Evolutionary conservation across 2,888 invertebrate genomes (phyloP).

Genomic region (Girardia tigrina): DNA sequence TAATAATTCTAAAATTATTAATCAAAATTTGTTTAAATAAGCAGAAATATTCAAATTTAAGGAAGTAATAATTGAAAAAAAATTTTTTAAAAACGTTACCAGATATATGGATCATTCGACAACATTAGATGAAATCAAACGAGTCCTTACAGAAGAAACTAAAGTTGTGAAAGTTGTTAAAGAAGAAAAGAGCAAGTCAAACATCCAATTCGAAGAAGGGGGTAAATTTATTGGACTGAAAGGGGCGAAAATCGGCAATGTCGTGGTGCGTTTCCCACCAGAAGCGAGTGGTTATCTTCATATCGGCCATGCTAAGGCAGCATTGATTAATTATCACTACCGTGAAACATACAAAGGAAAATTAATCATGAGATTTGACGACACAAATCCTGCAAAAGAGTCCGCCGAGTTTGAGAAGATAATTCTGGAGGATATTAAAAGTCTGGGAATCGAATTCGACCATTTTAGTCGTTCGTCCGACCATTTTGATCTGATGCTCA

Average conservation of each 20-base stretch:
- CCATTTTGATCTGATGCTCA: constrained; percentile 79
- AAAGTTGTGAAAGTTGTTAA: not conserved
- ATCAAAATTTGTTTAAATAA: too few species aligned
- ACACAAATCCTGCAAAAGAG: constrained; percentile 97
- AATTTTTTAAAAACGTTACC: too few species aligned
- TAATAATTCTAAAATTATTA: too few species aligned
- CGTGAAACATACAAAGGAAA: constrained; percentile 71
- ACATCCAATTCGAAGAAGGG: constrained; percentile 59
- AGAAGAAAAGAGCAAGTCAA: not conserved
- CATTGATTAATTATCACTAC: constrained; percentile 90
- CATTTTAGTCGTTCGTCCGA: constrained; percentile 84
- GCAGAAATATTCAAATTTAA: too few species aligned
- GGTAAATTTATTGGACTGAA: constrained; percentile 92
- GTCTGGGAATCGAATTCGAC: constrained; percentile 81
- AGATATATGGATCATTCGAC: too few species aligned
- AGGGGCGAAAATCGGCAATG: constrained; percentile 89
- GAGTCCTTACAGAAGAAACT: not conserved
- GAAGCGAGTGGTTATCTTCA: constrained; percentile 96
- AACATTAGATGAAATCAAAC: not conserved
- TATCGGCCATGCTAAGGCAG: constrained; percentile 97
- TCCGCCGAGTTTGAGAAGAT: constrained; percentile 84
- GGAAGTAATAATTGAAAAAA: too few species aligned
- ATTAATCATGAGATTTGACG: constrained; percentile 94
- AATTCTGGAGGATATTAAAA: constrained; percentile 76
- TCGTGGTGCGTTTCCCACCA: constrained; percentile 94